These are phyloP conservation scores for Nasonovia ribisnigri DNA, from an alignment of 2,888 invertebrate genomes.

Conservation along the genomic window DNA sequence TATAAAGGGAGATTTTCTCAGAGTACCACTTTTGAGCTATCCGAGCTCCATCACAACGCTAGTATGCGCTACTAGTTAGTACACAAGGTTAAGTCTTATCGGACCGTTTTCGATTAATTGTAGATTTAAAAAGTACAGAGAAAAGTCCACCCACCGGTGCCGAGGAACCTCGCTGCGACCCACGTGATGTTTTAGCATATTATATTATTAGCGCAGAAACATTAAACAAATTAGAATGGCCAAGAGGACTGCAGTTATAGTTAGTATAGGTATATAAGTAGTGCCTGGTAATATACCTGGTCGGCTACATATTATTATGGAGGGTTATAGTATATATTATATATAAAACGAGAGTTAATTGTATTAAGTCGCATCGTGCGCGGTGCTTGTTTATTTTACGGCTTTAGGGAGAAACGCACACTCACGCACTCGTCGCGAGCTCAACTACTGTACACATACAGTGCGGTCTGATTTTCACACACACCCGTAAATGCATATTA, in stretches of 20 bases:
- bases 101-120: neutral
- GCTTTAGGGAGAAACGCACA: slow-evolving; percentile 9
- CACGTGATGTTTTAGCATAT: neutral
- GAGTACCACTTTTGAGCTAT: no score
- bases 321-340: neutral
- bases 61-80: no score
- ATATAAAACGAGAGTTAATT: slow-evolving; percentile 55
- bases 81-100: neutral
- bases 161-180: neutral
- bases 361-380: slow-evolving; percentile 58
- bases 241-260: slow-evolving; percentile 19
- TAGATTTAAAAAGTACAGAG: neutral
- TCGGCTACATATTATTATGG: neutral
- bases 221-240: slow-evolving; percentile 56
- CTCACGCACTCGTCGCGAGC: neutral
- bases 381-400: slow-evolving; percentile 54
- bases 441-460: neutral
- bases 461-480: neutral
- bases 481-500: slow-evolving; percentile 7
- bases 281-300: neutral
- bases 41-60: no score
- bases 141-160: neutral
- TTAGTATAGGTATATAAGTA: neutral
- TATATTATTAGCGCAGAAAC: neutral
- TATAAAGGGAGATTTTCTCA: no score